Base-by-base conservation (phyloP, 2,113 vertebrate genomes). In the Callionymus lyra region DNA sequence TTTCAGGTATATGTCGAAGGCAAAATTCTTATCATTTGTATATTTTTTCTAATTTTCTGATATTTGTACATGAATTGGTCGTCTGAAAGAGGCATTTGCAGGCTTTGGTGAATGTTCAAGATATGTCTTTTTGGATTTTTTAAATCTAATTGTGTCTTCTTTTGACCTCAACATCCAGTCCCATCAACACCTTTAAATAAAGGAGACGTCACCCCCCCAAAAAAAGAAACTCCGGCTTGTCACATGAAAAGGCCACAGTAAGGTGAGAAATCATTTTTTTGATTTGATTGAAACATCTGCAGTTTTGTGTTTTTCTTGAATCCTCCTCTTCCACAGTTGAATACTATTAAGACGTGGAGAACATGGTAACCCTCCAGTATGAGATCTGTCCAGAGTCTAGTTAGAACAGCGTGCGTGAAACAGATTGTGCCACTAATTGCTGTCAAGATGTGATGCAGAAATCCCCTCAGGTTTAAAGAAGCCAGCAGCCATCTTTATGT, bases 201-300 rank as follows among this genome's bases (percentile, higher is more conserved):
- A 59, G 66, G 77, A 76, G 75, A 65, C 70, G 79, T 75, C 73
- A 70, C 80, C 83, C n/a, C n/a, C n/a, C n/a, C n/a, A n/a, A n/a
- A 78, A 72, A 72, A 68, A 65, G 58, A 51, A 83, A 70, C 62
- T 80, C 82, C 63, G 67, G 81, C 84, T 88, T 84, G 83, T 90
- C 71, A 90, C 82, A 86, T 71, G 21, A 87, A 92, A 86, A 86
- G 92, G 92, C 91, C 92, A 94, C 91, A 84, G 84, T 85, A 86
- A 88, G 85, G 83, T 90, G 83, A 90, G 85, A 77, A 84, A 83
- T 73, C 77, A 86, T 79, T 84, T 59, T 47, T 57, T 65, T 18
- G 48, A 66, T 57, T 59, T 73, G 68, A 76, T 82, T 79, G 74
- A 79, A 75, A 71, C 57, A 65, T 76, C 72, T 74, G 71, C 63